These are phyloP conservation scores for Bubo bubo DNA, from an alignment of 2,113 vertebrate genomes.

Conservation along the genomic window DNA sequence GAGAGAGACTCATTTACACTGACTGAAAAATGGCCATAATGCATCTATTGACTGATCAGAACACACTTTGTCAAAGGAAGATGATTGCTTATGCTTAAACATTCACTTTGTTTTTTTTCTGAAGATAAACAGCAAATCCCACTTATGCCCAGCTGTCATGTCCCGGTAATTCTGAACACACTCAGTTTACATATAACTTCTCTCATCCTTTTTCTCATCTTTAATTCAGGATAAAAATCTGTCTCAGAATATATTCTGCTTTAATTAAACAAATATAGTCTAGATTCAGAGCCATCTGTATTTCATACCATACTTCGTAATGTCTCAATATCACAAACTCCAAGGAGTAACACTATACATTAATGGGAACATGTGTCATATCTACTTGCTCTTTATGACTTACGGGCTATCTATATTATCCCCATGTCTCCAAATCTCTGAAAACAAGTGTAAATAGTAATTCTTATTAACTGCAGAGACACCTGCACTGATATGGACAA, in stretches of 20 bases:
- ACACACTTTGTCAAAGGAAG: background rate
- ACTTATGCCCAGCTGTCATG: background rate
- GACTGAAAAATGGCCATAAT: background rate
- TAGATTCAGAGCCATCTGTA: slow-evolving; percentile 44
- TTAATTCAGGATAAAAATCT: slow-evolving; percentile 37
- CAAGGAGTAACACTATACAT: slow-evolving; percentile 59
- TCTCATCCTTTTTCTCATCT: slow-evolving; percentile 20
- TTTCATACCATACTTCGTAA: background rate
- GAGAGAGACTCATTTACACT: background rate
- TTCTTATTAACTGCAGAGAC: slow-evolving; percentile 73
- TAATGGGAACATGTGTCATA: slow-evolving; percentile 47
- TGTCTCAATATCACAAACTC: slow-evolving; percentile 42
- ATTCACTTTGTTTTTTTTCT: background rate
- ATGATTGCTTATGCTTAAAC: background rate
- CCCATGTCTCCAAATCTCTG: slow-evolving; percentile 53
- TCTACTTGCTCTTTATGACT: slow-evolving; percentile 65
- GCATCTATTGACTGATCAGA: background rate
- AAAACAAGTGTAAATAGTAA: slow-evolving; percentile 75
- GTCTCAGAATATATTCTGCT: slow-evolving; percentile 49
- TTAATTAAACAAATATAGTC: slow-evolving; percentile 68
- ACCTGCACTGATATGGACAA: slow-evolving; percentile 72
- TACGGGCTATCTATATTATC: slow-evolving; percentile 54
- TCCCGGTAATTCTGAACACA: slow-evolving; percentile 26
- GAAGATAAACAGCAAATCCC: background rate
- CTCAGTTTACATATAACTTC: background rate